phyloP scores from a whole-genome alignment of 1,140 invertebrate species.

The Capitella teleta region DNA sequence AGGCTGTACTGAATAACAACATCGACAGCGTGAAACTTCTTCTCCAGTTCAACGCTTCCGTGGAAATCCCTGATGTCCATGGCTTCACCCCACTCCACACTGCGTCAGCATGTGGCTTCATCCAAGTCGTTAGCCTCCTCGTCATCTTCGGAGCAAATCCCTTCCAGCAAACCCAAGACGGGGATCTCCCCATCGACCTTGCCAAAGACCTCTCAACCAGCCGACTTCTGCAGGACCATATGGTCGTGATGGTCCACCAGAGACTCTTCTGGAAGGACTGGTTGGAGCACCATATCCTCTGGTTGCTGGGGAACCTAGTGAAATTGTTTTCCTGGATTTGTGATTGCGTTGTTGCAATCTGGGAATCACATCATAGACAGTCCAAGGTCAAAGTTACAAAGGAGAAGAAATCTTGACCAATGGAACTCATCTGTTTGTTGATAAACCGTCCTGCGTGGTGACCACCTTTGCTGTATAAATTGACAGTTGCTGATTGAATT shows the following conservation, averaged over 20 bases:
- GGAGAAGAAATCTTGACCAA: no score
- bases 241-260: background rate
- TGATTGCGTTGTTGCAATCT: no score
- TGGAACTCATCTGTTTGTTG: no score
- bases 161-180: background rate
- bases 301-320: no score
- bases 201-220: background rate
- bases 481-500: no score
- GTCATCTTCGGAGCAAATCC: background rate
- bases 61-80: background rate
- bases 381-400: no score
- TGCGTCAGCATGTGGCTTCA: background rate
- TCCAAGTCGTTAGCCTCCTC: background rate
- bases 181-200: background rate
- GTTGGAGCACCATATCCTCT: no score
- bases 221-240: background rate
- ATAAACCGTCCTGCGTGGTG: no score
- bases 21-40: background rate
- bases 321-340: no score
- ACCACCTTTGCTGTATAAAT: no score
- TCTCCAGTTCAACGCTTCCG: background rate
- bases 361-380: no score
- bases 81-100: background rate
- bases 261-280: no score
- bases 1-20: background rate